Evolutionary conservation across 2,797 vertebrate species (phyloP).

Genomic region (Oreonectes daqikongensis): DNA sequence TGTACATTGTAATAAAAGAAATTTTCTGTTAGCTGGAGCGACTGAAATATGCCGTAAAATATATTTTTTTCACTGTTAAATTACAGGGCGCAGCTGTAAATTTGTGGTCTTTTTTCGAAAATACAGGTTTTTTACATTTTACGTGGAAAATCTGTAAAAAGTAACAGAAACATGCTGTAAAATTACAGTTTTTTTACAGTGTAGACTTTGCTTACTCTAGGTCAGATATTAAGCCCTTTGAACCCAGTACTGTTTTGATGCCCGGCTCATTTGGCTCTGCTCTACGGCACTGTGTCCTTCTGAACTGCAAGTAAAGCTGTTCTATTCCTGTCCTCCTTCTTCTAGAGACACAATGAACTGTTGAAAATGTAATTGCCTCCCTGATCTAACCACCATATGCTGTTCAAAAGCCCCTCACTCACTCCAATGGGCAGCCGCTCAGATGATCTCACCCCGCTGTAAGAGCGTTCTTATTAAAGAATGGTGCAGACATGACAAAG

Average conservation of each 20-base stretch:
- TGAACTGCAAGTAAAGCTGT: conserved; percentile 47
- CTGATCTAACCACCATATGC: conserved; percentile 57
- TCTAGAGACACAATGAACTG: conserved; percentile 50
- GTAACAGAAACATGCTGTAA: too few relatives aligned
- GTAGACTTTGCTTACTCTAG: not conserved
- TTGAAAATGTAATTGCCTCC: conserved; percentile 58
- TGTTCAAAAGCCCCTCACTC: conserved; percentile 49
- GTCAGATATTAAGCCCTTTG: not conserved
- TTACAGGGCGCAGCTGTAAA: too few relatives aligned
- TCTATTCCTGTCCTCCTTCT: conserved; percentile 46
- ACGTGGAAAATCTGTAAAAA: too few relatives aligned
- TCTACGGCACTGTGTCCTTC: not conserved
- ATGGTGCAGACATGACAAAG: conserved; percentile 29
- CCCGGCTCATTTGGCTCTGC: not conserved
- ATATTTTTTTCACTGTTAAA: too few relatives aligned
- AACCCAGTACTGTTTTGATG: not conserved
- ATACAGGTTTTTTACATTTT: too few relatives aligned
- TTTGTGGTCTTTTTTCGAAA: too few relatives aligned
- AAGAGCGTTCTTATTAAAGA: conserved; percentile 48
- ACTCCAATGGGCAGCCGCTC: conserved; percentile 41
- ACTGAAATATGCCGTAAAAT: too few relatives aligned
- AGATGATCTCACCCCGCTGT: conserved; percentile 40
- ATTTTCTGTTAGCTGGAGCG: too few relatives aligned
- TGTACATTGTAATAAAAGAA: too few relatives aligned
- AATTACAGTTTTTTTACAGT: too few relatives aligned